A percentile compares a stretch with the other conserved stretches of the same genome.
These are phyloP conservation scores for Macropis europaea DNA, from an alignment of 2,888 invertebrate genomes.

Conservation along the genomic window DNA sequence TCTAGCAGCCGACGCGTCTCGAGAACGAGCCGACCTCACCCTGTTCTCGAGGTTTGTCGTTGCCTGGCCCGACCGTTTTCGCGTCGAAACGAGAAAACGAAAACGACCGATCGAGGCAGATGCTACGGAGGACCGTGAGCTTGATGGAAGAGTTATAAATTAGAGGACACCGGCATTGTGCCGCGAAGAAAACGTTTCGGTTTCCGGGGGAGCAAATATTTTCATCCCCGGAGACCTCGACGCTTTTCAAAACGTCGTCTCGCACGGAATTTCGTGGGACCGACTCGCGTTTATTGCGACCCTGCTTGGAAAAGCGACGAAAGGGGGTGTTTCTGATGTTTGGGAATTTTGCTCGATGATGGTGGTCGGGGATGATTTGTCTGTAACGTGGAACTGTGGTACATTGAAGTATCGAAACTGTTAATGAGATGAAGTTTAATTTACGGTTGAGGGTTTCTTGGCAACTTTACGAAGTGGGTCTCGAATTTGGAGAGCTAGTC, in stretches of 20 bases:
- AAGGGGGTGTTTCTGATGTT: too few species aligned
- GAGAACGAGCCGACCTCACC: conserved; percentile 12
- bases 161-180: conserved; percentile 26
- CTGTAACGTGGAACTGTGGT: too few species aligned
- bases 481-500: too few species aligned
- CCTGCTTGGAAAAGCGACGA: too few species aligned
- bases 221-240: conserved; percentile 29
- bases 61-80: not conserved
- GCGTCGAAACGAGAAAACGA: too few species aligned
- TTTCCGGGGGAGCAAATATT: conserved; percentile 39
- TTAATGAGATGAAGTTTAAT: too few species aligned
- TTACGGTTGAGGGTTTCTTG: too few species aligned
- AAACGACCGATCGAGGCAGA: too few species aligned
- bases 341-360: too few species aligned
- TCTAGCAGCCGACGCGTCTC: not conserved
- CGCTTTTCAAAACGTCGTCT: conserved; percentile 7
- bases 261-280: not conserved
- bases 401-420: too few species aligned
- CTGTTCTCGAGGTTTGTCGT: conserved; percentile 22
- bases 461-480: too few species aligned
- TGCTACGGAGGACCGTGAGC: conserved; percentile 10
- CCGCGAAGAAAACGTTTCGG: conserved; percentile 23
- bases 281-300: not conserved
- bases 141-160: conserved; percentile 57
- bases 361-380: too few species aligned